phyloP scores from a whole-genome alignment of 2,113 vertebrate genomes.

The Formicarius rufipectus region DNA sequence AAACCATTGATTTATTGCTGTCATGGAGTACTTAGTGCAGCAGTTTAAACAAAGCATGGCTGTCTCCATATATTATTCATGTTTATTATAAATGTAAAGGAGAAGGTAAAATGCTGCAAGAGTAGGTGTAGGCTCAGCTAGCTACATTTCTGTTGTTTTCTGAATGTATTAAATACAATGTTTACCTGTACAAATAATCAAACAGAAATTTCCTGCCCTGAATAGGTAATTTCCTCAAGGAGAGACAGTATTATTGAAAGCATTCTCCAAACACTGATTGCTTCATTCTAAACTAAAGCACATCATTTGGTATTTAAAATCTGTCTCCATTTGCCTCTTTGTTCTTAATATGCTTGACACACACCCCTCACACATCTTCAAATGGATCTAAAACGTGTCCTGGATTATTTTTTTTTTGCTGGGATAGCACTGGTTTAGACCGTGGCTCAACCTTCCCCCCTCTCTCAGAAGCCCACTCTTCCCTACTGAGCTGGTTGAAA shows the following conservation, averaged over 20 bases:
- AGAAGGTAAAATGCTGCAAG: constrained; percentile 16
- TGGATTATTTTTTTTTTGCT: background rate
- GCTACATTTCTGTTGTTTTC: constrained; percentile 38
- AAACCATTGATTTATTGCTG: constrained; percentile 47
- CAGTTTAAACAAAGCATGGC: constrained; percentile 60
- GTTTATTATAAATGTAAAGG: constrained; percentile 42
- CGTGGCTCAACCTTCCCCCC: background rate
- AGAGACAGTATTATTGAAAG: background rate
- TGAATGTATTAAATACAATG: constrained; percentile 37
- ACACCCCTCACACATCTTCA: background rate
- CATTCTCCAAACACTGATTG: background rate
- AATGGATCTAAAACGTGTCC: background rate
- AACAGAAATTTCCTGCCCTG: constrained; percentile 28
- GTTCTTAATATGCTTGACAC: background rate
- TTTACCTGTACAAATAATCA: constrained; percentile 57
- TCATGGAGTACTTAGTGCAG: constrained; percentile 56
- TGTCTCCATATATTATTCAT: constrained; percentile 68
- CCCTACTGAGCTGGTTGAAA: background rate
- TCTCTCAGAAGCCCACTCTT: background rate
- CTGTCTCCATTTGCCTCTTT: background rate
- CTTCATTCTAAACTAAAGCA: background rate
- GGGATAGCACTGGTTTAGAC: background rate
- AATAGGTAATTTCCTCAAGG: constrained; percentile 25
- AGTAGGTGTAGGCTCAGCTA: background rate
- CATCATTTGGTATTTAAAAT: constrained; percentile 5